Evolutionary conservation across 2,888 invertebrate species (phyloP), one percentile per base, ranked within the genome.

Genomic region (Branchellion lobata): DNA sequence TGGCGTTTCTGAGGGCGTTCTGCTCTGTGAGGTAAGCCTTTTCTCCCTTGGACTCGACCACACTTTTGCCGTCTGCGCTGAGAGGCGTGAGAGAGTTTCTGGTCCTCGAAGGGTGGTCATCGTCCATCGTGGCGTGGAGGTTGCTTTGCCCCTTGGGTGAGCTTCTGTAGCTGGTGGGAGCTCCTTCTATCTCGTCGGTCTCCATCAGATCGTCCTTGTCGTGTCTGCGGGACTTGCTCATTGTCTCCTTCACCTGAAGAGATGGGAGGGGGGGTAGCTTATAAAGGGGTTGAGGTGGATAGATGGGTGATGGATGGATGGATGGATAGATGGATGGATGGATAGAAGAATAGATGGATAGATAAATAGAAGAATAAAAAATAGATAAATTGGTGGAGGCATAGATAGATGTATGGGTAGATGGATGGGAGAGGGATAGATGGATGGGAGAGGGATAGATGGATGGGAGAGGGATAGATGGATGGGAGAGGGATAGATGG

Each of bases 171-270:
- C 77, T 36, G 18, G 57, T 34, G 8, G 77, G 77, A 27, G 61
- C 77, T 1, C 77, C 77, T n/a, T 77, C 65, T 27, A 77, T 65
- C 34, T 77, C 77, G 29, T 77, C 77, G 14, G 77, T 33, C 33
- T 77, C 77, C 36, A 65, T 31, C 34, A 77, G 31, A 33, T 77
- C 57, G 14, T 77, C 77, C n/a, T 53, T 31, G 40, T 77, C 65
- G 18, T 57, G 61, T 33, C 65, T 31, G 31, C 57, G 53, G 2
- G 33, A n/a, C 29, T 57, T 77, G n/a, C 31, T 77, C 40, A 77
- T 34, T 36, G 77, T 77, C 40, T 77, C 77, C 33, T 34, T 77
- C 77, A 77, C 77, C 61, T 57, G 61, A 3, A n/a, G n/a, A n/a
- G n/a, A n/a, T n/a, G n/a, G n/a, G n/a, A n/a, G n/a, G n/a, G n/a